Base-by-base conservation (phyloP, 2,113 vertebrate genomes). In the Physeter macrocephalus region DNA sequence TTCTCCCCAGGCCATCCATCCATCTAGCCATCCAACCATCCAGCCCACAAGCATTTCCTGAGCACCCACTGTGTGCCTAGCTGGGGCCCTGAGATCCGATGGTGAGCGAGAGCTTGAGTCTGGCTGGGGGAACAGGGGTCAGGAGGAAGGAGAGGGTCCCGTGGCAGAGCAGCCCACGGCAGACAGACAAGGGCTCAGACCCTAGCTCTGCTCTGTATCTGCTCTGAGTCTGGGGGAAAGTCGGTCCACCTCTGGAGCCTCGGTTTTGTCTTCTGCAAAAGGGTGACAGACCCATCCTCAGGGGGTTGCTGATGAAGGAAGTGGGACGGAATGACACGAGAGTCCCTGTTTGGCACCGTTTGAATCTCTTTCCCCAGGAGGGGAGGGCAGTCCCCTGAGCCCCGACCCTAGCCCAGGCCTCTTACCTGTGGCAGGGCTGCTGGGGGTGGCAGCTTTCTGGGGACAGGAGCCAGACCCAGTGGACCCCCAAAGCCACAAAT, bases 91-190 rank as follows among this genome's bases (percentile, higher is more conserved):
- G 78, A n/a, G 77, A 41, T 10, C 49, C 8, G 3, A 15, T 0
- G 2, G 29, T 54, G 81, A 21, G 8, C 34, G 14, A 21, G 36
- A 31, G 39, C 61, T 61, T 41, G 3, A 20, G 64, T 25, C n/a
- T 27, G 8, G 23, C 9, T 34, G 15, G 25, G 57, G 34, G 36
- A 36, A 29, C 18, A 15, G 18, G 34, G 34, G 29, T 25, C 15
- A 36, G 9, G n/a, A 10, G 69, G 80, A 66, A 43, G 72, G n/a
- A 78, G 34, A 36, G n/a, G n/a, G 7, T 5, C 57, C 13, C 0
- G 0, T 0, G 17, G 61, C 84, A 59, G 31, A 67, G n/a, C 8
- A 13, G 17, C 46, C 3, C 0, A 1, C 1, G 3, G 36, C 25
- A 3, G 41, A 10, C 25, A 21, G 46, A 17, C 23, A 13, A 18